phyloP scores from a whole-genome alignment of 37 sponge, comb jelly and placozoan genomes.

The Chondrosia reniformis region DNA sequence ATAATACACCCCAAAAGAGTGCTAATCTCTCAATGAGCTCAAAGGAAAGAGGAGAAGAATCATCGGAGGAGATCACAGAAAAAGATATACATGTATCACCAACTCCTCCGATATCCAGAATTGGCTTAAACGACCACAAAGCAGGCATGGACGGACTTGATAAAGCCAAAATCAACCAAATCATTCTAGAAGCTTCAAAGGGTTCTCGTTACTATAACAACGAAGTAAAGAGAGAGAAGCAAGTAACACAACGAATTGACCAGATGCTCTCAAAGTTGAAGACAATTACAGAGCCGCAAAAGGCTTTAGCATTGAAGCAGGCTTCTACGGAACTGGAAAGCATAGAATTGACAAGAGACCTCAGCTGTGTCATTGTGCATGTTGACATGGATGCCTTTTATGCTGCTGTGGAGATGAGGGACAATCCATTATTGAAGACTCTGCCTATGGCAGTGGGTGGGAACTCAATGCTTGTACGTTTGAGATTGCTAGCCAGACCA shows the following conservation, averaged over 20 bases:
- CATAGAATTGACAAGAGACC: constrained; percentile 73
- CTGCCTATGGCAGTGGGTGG: constrained; percentile 95
- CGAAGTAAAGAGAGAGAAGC: constrained; percentile 71
- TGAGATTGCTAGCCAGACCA: too few relatives aligned
- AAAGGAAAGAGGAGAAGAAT: too few relatives aligned
- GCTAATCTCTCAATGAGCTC: too few relatives aligned
- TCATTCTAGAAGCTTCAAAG: constrained; percentile 89
- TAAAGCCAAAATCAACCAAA: constrained; percentile 76
- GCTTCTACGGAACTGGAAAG: constrained; percentile 53
- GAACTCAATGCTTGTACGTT: constrained; percentile 78
- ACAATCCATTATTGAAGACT: constrained; percentile 69
- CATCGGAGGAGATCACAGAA: too few relatives aligned
- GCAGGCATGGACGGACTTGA: constrained; percentile 99
- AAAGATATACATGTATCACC: too few relatives aligned
- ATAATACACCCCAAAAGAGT: too few relatives aligned
- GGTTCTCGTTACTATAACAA: constrained; percentile 86
- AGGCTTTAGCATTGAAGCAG: constrained; percentile 25
- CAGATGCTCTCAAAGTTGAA: constrained; percentile 49
- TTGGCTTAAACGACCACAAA: constrained; percentile 85
- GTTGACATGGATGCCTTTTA: constrained; percentile 99
- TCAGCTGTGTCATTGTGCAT: constrained; percentile 84
- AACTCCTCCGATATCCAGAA: constrained; percentile 54
- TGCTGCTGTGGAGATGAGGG: constrained; percentile 96
- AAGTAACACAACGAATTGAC: constrained; percentile 35
- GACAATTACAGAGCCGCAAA: constrained; percentile 49